Percentiles rank a stretch among this genome's conserved stretches.
Evolutionary conservation across 2,113 vertebrate species (phyloP).

Genomic region (Hipposideros armiger): DNA sequence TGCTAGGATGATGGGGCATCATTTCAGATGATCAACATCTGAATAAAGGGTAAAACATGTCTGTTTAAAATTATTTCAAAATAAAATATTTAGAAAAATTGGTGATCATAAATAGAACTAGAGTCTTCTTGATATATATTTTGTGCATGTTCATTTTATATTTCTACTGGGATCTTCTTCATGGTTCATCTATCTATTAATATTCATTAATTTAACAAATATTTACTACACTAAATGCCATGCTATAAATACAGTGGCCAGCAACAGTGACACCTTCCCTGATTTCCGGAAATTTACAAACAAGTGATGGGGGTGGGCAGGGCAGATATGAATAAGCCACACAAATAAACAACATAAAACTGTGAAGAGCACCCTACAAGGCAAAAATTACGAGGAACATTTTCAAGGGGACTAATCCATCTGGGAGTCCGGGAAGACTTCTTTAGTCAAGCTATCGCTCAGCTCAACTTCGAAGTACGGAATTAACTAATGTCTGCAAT

Average conservation of each 20-base stretch:
- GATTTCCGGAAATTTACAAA: background rate
- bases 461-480: background rate
- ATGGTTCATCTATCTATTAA: background rate
- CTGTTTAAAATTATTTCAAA: constrained; percentile 45
- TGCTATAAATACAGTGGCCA: background rate
- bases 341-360: background rate
- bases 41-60: background rate
- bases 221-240: background rate
- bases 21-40: background rate
- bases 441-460: background rate
- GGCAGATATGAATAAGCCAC: background rate
- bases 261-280: background rate
- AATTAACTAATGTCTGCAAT: constrained; percentile 4
- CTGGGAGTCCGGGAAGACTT: background rate
- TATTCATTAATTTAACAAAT: background rate
- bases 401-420: background rate
- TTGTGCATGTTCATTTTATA: background rate
- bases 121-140: background rate
- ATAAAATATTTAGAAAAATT: background rate
- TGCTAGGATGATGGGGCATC: background rate
- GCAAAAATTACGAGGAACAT: background rate
- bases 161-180: background rate
- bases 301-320: accelerated
- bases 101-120: background rate
- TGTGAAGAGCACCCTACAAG: background rate